Conservation (phyloP, 92 coral and sea anemone species). For the Chrysogorgia sp. region DNA sequence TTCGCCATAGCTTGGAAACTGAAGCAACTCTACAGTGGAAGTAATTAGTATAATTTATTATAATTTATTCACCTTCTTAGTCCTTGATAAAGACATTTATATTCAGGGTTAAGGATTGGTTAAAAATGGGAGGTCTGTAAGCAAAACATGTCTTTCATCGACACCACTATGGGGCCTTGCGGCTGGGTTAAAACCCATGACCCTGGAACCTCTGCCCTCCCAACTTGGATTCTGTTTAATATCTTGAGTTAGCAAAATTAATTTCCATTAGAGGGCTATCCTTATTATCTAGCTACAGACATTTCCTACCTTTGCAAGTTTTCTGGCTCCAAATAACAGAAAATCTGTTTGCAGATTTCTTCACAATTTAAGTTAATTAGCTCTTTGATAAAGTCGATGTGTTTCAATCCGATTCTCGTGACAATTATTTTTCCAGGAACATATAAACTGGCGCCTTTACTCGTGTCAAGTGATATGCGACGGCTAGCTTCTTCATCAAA, state of each 20-base stretch:
- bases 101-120: neutral
- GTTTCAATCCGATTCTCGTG: slow-evolving; percentile 34
- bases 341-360: slow-evolving; percentile 66
- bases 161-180: no score
- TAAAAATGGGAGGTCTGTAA: no score
- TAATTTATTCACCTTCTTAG: neutral
- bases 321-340: slow-evolving; percentile 54
- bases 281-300: no score
- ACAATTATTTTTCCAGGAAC: slow-evolving; percentile 77
- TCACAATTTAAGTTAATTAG: slow-evolving; percentile 53
- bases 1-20: slow-evolving; percentile 68
- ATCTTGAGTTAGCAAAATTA: no score
- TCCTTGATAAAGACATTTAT: neutral
- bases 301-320: slow-evolving; percentile 72
- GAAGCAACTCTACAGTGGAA: slow-evolving; percentile 65
- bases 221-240: no score
- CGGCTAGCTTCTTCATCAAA: slow-evolving; percentile 51
- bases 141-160: no score
- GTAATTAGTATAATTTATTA: neutral
- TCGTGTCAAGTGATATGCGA: slow-evolving; percentile 66
- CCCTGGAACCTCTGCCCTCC: no score
- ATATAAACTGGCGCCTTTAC: slow-evolving; percentile 73
- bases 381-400: slow-evolving; percentile 63
- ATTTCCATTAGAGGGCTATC: no score
- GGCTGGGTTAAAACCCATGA: no score